Base-by-base conservation (phyloP, 2,888 invertebrate genomes). In the Cremastobaeus sp. region DNA sequence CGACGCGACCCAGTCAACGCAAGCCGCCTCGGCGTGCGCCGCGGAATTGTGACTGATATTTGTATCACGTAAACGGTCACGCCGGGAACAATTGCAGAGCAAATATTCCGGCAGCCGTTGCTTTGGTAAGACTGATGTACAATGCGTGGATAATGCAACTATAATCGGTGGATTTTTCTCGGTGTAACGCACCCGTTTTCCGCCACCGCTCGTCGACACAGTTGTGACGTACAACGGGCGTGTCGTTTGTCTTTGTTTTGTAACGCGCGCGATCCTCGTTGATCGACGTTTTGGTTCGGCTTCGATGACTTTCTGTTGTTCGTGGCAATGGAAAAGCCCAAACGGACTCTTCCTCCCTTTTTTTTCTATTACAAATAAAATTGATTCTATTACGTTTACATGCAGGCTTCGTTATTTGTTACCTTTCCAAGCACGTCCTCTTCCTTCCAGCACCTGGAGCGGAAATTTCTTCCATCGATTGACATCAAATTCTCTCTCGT, bases 341-440 rank as follows among this genome's bases (percentile, higher is more conserved):
- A 21, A 41, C 21, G 17, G 30, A 37, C 12, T 39, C 25, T 15
- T 45, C 12, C 18, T 14, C 37, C 30, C n/a, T 52, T 34, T 59
- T 72, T 52, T 47, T 14, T 64, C 45, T 57, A 37, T 54, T 62
- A 69, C 21, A 64, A 54, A 69, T 74, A 69, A 69, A 74, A 60
- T 54, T 47, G 41, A 59, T 64, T 74, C 74, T 65, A 74, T 74
- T 69, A 74, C 34, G 59, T 74, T 74, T 69, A 43, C 43, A 35
- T 15, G 12, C 35, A 20, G 17, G 45, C 17, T 18, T 57, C 41
- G 25, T 72, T 35, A 60, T 34, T 55, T 35, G 18, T 65, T 65
- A 43, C 52, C 54, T 54, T 45, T 54, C 50, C 43, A 12, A 34
- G 28, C 62, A 50, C 50, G 43, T 50, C 50, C 48, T 34, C 14